A percentile compares a stretch with the other conserved stretches of the same genome.
Evolutionary conservation across 2,888 invertebrate genomes (phyloP).

Genomic region (Automeris io): DNA sequence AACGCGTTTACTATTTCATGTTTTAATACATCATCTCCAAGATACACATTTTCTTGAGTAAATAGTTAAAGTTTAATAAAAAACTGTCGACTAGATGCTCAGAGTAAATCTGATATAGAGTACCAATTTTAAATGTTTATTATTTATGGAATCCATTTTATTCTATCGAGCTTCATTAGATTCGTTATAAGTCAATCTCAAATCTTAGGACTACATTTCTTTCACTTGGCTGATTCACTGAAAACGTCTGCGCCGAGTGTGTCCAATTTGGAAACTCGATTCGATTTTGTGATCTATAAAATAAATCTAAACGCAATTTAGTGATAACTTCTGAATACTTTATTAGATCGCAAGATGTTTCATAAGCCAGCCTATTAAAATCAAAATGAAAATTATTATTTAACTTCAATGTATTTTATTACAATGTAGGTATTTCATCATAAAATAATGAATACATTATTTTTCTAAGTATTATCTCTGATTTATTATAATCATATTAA

Average conservation of each 20-base stretch:
- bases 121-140: too few species aligned
- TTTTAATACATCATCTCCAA: too few species aligned
- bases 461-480: too few species aligned
- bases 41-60: too few species aligned
- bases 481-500: too few species aligned
- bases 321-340: slow-evolving; percentile 21
- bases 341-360: slow-evolving; percentile 18
- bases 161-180: too few species aligned
- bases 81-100: too few species aligned
- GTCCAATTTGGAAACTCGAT: slow-evolving; percentile 17
- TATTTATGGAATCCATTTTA: too few species aligned
- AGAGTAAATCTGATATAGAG: too few species aligned
- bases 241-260: slow-evolving; percentile 20
- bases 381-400: background rate
- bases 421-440: background rate
- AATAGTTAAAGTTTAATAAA: too few species aligned
- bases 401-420: background rate
- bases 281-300: slow-evolving; percentile 28
- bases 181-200: slow-evolving; percentile 4
- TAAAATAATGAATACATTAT: too few species aligned
- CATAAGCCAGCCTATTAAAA: slow-evolving; percentile 9
- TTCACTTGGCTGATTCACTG: slow-evolving; percentile 21
- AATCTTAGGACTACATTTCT: slow-evolving; percentile 16
- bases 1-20: too few species aligned
- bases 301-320: slow-evolving; percentile 23